These are phyloP conservation scores for Hesperophylax magnus DNA, from an alignment of 1,140 invertebrate species.

Conservation along the genomic window DNA sequence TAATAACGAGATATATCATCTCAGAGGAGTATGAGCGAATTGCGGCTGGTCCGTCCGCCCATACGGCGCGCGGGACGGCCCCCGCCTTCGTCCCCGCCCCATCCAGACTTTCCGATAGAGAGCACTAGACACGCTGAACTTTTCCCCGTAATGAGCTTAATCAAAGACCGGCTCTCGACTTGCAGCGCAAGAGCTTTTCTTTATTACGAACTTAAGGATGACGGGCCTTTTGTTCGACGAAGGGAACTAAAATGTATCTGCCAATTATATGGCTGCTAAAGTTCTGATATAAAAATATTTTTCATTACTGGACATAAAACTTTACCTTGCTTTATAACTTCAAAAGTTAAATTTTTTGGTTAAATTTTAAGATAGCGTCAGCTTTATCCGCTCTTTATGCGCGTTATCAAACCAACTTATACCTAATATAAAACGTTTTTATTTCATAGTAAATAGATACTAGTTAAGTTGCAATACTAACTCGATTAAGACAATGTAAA, in stretches of 20 bases:
- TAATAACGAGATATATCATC: background rate
- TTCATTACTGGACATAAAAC: too few species aligned
- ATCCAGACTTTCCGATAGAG: constrained; percentile 8
- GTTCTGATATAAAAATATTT: too few species aligned
- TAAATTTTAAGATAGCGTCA: too few species aligned
- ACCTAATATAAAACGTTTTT: too few species aligned
- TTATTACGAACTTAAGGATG: constrained; percentile 8
- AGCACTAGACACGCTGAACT: constrained; percentile 12
- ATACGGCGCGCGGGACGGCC: background rate
- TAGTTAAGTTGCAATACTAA: too few species aligned
- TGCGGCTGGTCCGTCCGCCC: too few species aligned
- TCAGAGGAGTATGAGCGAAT: background rate
- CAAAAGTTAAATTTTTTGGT: too few species aligned
- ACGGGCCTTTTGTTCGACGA: background rate
- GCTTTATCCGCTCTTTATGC: too few species aligned
- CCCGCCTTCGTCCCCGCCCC: background rate
- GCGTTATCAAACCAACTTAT: too few species aligned
- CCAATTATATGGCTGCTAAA: background rate
- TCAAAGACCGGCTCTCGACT: constrained; percentile 7
- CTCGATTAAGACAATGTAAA: too few species aligned
- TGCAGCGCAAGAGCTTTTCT: background rate
- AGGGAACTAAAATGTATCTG: background rate
- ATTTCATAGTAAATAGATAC: too few species aligned
- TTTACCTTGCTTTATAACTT: too few species aligned
- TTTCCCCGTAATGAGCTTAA: constrained; percentile 43